Conservation (phyloP, 2,113 vertebrate genomes). For the Phalacrocorax aristotelis region DNA sequence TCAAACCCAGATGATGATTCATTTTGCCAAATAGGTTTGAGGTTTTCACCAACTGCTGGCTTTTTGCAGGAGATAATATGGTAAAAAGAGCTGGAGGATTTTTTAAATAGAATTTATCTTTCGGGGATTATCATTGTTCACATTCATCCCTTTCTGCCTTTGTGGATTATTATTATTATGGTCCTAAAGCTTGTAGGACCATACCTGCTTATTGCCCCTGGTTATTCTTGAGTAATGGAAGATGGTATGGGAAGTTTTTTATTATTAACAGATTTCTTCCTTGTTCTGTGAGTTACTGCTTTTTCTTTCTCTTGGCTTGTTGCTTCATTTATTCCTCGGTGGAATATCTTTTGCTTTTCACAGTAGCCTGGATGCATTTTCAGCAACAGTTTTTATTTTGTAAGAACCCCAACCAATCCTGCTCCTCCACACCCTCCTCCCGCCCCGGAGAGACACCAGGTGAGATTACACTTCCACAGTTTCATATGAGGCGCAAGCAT, state of each 20-base stretch:
- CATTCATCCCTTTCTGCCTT: not conserved
- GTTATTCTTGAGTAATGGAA: not conserved
- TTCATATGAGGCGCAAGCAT: not conserved
- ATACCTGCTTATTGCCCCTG: not conserved
- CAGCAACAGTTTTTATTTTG: not conserved
- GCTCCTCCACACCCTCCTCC: not conserved
- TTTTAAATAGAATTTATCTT: not conserved
- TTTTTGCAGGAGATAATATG: not conserved
- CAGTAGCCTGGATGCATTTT: not conserved
- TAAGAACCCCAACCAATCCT: not conserved
- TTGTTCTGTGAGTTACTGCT: not conserved
- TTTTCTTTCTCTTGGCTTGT: not conserved
- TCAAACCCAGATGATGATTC: not conserved
- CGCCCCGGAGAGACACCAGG: not conserved
- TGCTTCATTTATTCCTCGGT: not conserved
- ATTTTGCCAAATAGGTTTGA: not conserved
- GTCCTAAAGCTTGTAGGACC: not conserved
- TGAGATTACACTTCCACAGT: conserved; percentile 28
- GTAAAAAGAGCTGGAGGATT: not conserved
- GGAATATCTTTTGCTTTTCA: not conserved
- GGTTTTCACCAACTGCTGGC: not conserved
- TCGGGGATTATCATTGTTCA: not conserved
- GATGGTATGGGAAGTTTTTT: not conserved
- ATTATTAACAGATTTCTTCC: not conserved
- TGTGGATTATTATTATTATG: not conserved